Evolutionary conservation across 2,797 vertebrate species (phyloP).

Genomic region (Catostomus latipinnis): DNA sequence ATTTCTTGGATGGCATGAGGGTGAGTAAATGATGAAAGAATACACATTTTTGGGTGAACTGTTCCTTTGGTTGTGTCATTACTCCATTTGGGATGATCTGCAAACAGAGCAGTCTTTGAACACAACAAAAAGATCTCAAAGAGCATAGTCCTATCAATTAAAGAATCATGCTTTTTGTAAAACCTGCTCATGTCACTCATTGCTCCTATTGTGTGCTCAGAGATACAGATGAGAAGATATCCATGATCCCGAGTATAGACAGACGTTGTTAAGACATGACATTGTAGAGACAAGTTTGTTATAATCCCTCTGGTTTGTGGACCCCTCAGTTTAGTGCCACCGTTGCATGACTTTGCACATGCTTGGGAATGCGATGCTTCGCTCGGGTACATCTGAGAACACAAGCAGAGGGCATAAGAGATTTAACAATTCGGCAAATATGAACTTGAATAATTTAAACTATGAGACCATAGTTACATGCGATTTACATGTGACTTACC

Average conservation of each 20-base stretch:
- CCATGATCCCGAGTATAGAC: neutral
- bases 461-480: neutral
- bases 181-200: conserved; percentile 7
- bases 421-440: conserved; percentile 21
- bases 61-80: neutral
- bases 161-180: conserved; percentile 1
- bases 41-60: no score
- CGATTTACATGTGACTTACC: neutral
- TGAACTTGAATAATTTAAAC: conserved; percentile 6
- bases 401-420: conserved; percentile 17
- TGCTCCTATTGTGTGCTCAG: conserved; percentile 17
- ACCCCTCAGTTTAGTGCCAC: conserved; percentile 32
- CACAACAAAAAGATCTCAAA: conserved; percentile 42
- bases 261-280: no score
- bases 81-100: neutral
- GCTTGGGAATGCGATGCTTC: conserved; percentile 44
- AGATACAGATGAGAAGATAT: conserved; percentile 20
- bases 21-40: no score
- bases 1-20: no score
- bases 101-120: conserved; percentile 11
- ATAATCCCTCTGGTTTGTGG: conserved; percentile 28
- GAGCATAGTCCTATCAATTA: conserved; percentile 7
- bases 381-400: neutral
- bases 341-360: conserved; percentile 52
- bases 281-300: neutral